These are phyloP conservation scores for Luidia sarsii DNA, from an alignment of 53 echinoderm and acorn worm genomes.

Conservation along the genomic window DNA sequence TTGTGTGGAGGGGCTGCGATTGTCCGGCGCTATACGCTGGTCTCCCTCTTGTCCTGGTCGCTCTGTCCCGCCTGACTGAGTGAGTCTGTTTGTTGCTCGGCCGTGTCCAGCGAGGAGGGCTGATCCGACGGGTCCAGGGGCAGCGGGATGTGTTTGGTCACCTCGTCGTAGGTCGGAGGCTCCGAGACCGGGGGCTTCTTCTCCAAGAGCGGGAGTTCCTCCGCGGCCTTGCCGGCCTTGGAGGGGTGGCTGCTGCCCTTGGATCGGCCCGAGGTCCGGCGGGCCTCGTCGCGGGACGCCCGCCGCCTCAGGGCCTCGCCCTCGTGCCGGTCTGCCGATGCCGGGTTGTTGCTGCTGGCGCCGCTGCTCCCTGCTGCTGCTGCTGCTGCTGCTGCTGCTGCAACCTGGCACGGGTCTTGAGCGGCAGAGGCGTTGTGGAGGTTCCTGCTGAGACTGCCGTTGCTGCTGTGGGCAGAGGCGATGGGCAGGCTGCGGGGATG, in stretches of 20 bases:
- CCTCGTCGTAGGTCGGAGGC: constrained; percentile 56
- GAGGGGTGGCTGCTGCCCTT: constrained; percentile 2
- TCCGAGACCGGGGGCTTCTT: constrained; percentile 15
- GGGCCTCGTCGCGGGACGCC: constrained; percentile 29
- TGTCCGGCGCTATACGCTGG: constrained; percentile 71
- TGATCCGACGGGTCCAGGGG: neutral
- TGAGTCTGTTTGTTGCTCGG: constrained; percentile 33
- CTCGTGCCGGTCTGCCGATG: constrained; percentile 26
- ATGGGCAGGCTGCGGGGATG: constrained; percentile 27
- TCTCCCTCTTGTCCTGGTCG: constrained; percentile 67
- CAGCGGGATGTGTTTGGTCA: neutral
- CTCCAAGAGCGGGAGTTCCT: constrained; percentile 39
- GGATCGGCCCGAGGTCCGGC: constrained; percentile 13
- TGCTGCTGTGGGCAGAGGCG: constrained; percentile 25
- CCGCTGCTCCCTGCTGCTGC: neutral
- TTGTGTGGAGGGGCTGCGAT: no score
- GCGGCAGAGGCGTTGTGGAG: neutral
- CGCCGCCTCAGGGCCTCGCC: constrained; percentile 21
- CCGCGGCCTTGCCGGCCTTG: constrained; percentile 11
- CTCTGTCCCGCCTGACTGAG: constrained; percentile 30
- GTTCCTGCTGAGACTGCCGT: constrained; percentile 25
- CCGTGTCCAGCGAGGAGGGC: neutral
- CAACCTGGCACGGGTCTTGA: neutral
- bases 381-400: neutral
- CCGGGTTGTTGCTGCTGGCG: neutral